Evolutionary conservation across 2,888 invertebrate genomes (phyloP).

Genomic region (Lycia hirtaria): DNA sequence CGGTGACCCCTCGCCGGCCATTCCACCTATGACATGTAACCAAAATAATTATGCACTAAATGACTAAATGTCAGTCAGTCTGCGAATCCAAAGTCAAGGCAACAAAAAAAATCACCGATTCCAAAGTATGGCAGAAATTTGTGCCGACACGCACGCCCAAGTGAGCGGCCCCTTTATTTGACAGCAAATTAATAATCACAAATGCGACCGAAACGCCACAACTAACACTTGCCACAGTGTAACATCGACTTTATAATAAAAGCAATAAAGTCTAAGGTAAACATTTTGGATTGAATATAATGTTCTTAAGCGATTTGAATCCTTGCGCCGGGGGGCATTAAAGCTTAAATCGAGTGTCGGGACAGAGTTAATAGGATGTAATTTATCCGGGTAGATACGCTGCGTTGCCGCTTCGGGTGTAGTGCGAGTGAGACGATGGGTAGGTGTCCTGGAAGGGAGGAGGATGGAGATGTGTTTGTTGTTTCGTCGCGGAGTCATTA

Average conservation of each 20-base stretch:
- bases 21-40: slow-evolving; percentile 61
- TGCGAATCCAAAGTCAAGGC: slow-evolving; percentile 77
- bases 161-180: slow-evolving; percentile 85
- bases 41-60: slow-evolving; percentile 71
- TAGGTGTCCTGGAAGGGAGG: slow-evolving; percentile 39
- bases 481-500: slow-evolving; percentile 74
- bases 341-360: slow-evolving; percentile 82
- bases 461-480: slow-evolving; percentile 71
- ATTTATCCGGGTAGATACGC: slow-evolving; percentile 82
- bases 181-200: slow-evolving; percentile 84
- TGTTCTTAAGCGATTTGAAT: slow-evolving; percentile 78
- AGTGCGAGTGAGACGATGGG: slow-evolving; percentile 65
- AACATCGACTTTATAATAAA: slow-evolving; percentile 74
- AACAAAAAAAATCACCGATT: slow-evolving; percentile 83
- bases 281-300: slow-evolving; percentile 64
- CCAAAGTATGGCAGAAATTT: slow-evolving; percentile 84
- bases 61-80: slow-evolving; percentile 77
- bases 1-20: slow-evolving; percentile 40
- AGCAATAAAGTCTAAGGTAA: slow-evolving; percentile 72
- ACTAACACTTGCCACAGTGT: slow-evolving; percentile 61
- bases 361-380: slow-evolving; percentile 83
- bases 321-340: slow-evolving; percentile 74
- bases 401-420: slow-evolving; percentile 79
- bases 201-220: slow-evolving; percentile 72
- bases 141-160: slow-evolving; percentile 85